A percentile compares a stretch with the other conserved stretches of the same genome.
These are phyloP conservation scores for Brotula barbata DNA, from an alignment of 2,797 vertebrate genomes.

Conservation along the genomic window DNA sequence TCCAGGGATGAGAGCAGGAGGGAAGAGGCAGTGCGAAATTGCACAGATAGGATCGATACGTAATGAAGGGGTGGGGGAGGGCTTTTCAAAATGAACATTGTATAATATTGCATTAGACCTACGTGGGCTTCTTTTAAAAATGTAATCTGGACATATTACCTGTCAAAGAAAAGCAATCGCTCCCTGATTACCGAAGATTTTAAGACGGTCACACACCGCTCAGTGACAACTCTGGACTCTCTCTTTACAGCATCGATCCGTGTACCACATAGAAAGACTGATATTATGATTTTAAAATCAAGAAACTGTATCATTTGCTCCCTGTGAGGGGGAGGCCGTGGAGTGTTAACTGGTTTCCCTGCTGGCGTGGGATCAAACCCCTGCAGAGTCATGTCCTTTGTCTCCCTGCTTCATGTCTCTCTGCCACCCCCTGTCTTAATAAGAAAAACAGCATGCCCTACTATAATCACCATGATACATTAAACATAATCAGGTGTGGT, in stretches of 20 bases:
- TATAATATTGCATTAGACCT: slow-evolving; percentile 54
- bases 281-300: neutral
- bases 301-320: neutral
- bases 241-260: neutral
- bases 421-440: slow-evolving; percentile 34
- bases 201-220: slow-evolving; percentile 15
- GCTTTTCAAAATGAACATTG: slow-evolving; percentile 64
- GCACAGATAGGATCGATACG: slow-evolving; percentile 79
- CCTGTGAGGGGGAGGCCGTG: neutral
- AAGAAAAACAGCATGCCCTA: slow-evolving; percentile 53
- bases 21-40: slow-evolving; percentile 72
- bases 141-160: slow-evolving; percentile 42
- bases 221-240: slow-evolving; percentile 5
- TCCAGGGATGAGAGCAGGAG: slow-evolving; percentile 49
- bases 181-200: slow-evolving; percentile 32
- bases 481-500: slow-evolving; percentile 58
- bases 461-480: slow-evolving; percentile 59
- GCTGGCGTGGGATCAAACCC: slow-evolving; percentile 42
- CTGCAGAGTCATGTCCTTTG: slow-evolving; percentile 46
- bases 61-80: slow-evolving; percentile 72
- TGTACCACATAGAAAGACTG: neutral
- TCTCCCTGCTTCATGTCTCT: slow-evolving; percentile 38
- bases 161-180: slow-evolving; percentile 43
- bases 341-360: slow-evolving; percentile 39
- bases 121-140: slow-evolving; percentile 59